Conservation (phyloP, 1,140 invertebrate genomes). For the Magallana ariakensis region DNA sequence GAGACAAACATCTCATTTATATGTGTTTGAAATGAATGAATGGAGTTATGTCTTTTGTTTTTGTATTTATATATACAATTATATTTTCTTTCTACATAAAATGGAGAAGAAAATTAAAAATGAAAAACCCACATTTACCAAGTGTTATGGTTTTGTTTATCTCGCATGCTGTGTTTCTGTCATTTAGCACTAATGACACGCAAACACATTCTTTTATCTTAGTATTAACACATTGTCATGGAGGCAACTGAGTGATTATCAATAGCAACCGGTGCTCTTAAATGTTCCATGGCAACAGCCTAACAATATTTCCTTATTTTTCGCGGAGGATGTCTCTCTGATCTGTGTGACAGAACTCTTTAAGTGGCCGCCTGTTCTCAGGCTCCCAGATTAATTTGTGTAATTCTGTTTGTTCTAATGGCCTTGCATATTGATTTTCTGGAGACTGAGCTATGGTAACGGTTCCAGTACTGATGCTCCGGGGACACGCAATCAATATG, state of each 20-base stretch:
- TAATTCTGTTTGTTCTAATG: too few species aligned
- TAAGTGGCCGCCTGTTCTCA: too few species aligned
- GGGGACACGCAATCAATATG: too few species aligned
- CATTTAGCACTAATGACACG: too few species aligned
- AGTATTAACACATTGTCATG: not conserved
- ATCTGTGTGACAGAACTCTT: too few species aligned
- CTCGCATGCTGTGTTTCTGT: too few species aligned
- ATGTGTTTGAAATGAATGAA: not conserved
- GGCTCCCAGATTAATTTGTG: too few species aligned
- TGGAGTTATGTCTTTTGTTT: not conserved
- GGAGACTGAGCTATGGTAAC: too few species aligned
- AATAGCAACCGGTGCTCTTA: not conserved
- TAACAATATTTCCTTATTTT: not conserved
- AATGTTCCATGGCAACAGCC: not conserved
- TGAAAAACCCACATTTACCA: not conserved
- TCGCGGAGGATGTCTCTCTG: too few species aligned
- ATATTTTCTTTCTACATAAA: slow-evolving; percentile 13
- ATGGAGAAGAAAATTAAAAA: slow-evolving; percentile 31
- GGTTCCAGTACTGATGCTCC: too few species aligned
- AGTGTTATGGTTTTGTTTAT: not conserved
- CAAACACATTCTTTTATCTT: not conserved
- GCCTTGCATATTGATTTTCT: too few species aligned
- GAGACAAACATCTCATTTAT: not conserved
- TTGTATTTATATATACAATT: slow-evolving; percentile 3
- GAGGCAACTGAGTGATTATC: not conserved